phyloP scores from a whole-genome alignment of 2,113 vertebrate genomes.

The Tautogolabrus adspersus region DNA sequence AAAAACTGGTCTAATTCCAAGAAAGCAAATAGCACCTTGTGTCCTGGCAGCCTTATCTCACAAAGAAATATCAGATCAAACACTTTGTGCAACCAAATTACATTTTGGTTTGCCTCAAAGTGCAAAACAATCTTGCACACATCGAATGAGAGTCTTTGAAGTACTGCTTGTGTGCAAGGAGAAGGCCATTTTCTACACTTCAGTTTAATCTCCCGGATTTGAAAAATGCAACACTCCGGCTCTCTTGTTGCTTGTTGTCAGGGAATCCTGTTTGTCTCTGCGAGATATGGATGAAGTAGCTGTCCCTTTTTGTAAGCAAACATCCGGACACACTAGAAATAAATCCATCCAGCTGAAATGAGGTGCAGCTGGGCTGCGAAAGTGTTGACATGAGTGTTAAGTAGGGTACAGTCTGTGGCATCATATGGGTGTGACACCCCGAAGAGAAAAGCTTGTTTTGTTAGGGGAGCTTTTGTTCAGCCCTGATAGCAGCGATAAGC shows the following conservation, averaged over 20 bases:
- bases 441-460: conserved; percentile 27
- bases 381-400: conserved; percentile 9
- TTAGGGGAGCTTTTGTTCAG: conserved; percentile 46
- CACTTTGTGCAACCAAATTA: conserved; percentile 63
- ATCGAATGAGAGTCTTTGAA: conserved; percentile 41
- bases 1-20: conserved; percentile 54
- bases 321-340: neutral
- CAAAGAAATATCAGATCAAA: conserved; percentile 48
- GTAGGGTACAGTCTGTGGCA: conserved; percentile 17
- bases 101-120: conserved; percentile 65
- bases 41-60: conserved; percentile 55
- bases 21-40: conserved; percentile 44
- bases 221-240: conserved; percentile 38
- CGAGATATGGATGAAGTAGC: neutral
- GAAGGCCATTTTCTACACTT: conserved; percentile 41
- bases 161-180: conserved; percentile 19
- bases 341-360: conserved; percentile 33
- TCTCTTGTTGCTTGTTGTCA: conserved; percentile 28
- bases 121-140: conserved; percentile 57
- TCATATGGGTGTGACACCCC: conserved; percentile 25
- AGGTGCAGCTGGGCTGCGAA: conserved; percentile 9
- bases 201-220: conserved; percentile 39
- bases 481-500: conserved; percentile 8
- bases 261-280: conserved; percentile 28
- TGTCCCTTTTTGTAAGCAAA: conserved; percentile 18